Base-by-base conservation (phyloP, 2,113 vertebrate genomes). In the Polyodon spathula region DNA sequence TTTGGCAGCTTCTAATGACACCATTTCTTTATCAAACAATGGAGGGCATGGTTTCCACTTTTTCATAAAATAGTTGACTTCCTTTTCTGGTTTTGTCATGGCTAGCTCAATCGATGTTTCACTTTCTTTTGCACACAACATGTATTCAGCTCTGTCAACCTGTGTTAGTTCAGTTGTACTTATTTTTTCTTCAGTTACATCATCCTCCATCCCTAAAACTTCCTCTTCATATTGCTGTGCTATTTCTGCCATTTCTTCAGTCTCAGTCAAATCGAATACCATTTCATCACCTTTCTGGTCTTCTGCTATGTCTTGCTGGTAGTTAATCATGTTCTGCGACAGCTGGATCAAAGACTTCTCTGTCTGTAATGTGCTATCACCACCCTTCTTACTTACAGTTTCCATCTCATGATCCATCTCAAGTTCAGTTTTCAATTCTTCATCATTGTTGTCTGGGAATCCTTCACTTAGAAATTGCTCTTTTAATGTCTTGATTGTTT, bases 1-100 rank as follows among this genome's bases (percentile, higher is more conserved):
- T 66, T 86, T 86, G 59, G 68, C 79, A 54, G 84, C 81, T 71
- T 86, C 82, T 60, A 92, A 84, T 48, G 84, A 61, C 66, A 69
- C 76, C 53, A 89, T 53, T 39, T 86, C 74, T 63, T 79, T 78
- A 53, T 81, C 71, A 73, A 90, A 84, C 39, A 77, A 78, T 43
- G 83, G 92, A 59, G 75, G 76, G 59, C 80, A 86, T 60, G 68
- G 74, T 42, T 81, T 69, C 53, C 5, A 76, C 71, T 54, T 77
- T 63, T 55, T 11, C 2, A 39, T n/a, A 48, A 17, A 55, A 11
- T 27, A 8, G 41, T 56, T 54, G 4, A 2, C 12, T 59, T 59
- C 44, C 62, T 62, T 69, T 12, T 17, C 27, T 39, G 16, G 9
- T 40, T 61, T 61, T 40, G 37, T 54, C 27, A 55, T 8, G 41